Conservation (phyloP, 2,888 invertebrate species). For the Xestia sexstrigata region DNA sequence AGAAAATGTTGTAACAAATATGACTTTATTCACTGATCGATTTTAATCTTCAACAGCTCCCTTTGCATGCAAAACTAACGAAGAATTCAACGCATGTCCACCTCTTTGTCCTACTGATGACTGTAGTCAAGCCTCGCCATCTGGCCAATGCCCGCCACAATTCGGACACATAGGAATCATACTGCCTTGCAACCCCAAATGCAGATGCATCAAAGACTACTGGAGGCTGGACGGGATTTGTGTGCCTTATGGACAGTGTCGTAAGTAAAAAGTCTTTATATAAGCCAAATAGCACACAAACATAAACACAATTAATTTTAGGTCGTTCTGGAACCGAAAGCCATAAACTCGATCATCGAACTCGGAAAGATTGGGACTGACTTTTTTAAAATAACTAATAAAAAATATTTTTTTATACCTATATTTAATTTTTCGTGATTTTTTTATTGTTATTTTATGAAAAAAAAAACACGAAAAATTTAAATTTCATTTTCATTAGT, state of each 20-base stretch:
- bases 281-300: not conserved
- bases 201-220: constrained; percentile 72
- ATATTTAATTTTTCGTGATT: too few species aligned
- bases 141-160: constrained; percentile 68
- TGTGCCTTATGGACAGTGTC: constrained; percentile 74
- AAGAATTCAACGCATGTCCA: constrained; percentile 74
- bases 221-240: constrained; percentile 73
- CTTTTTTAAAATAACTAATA: too few species aligned
- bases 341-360: too few species aligned
- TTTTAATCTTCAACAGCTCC: constrained; percentile 65
- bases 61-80: constrained; percentile 70
- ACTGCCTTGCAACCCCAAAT: constrained; percentile 70
- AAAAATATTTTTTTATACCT: too few species aligned
- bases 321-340: too few species aligned
- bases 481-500: too few species aligned
- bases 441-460: too few species aligned
- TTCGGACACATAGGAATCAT: constrained; percentile 65
- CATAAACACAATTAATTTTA: too few species aligned
- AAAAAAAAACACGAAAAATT: too few species aligned
- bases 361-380: too few species aligned
- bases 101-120: constrained; percentile 72
- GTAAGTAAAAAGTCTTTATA: constrained; percentile 61
- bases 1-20: not conserved
- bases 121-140: constrained; percentile 70
- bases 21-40: not conserved